Conservation (phyloP, 2,113 vertebrate genomes). For the Alaudala cheleensis region DNA sequence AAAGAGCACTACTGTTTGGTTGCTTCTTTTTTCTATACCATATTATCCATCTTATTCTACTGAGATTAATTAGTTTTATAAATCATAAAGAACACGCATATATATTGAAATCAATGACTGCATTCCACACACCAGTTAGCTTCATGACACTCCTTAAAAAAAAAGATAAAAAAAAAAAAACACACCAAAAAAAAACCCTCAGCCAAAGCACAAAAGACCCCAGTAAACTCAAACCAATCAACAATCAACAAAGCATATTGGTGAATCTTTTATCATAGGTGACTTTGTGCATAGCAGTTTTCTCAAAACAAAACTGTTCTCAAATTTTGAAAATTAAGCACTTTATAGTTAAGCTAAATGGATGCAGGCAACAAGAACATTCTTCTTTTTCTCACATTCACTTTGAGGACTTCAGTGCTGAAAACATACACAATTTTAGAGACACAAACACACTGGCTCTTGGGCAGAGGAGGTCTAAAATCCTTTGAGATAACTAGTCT, state of each 20-base stretch:
- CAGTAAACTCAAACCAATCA: not conserved
- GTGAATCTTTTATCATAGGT: not conserved
- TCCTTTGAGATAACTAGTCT: not conserved
- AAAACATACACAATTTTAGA: not conserved
- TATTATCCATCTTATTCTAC: not conserved
- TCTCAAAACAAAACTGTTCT: not conserved
- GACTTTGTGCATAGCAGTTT: not conserved
- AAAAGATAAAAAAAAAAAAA: too few relatives aligned
- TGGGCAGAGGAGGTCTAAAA: not conserved
- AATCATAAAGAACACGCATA: not conserved
- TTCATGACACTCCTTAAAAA: not conserved
- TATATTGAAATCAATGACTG: not conserved
- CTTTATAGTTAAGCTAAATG: not conserved
- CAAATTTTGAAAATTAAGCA: not conserved
- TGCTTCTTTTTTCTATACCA: not conserved
- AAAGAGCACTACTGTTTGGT: not conserved
- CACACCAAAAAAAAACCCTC: rapidly evolving
- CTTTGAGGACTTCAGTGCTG: not conserved
- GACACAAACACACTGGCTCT: not conserved
- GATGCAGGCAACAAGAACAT: not conserved
- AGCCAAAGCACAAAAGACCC: too few relatives aligned
- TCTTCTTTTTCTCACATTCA: not conserved
- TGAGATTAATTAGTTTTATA: not conserved
- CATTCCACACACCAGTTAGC: not conserved
- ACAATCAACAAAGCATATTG: not conserved